These are phyloP conservation scores for Fistularia commersonii DNA, from an alignment of 2,797 vertebrate genomes.

Conservation along the genomic window DNA sequence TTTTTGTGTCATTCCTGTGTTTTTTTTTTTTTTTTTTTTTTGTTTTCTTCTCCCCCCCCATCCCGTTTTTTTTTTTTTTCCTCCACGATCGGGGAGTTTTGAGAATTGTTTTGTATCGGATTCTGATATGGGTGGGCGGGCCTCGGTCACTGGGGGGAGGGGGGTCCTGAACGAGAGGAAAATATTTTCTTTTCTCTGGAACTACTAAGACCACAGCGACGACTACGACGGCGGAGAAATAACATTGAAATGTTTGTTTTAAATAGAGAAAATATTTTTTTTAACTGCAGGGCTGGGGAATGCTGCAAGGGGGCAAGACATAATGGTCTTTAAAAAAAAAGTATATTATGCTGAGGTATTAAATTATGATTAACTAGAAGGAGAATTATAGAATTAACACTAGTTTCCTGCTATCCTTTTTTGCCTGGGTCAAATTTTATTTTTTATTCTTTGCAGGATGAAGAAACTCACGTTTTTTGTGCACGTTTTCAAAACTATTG, in stretches of 20 bases:
- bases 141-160: conserved; percentile 52
- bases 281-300: conserved; percentile 78
- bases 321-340: conserved; percentile 73
- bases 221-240: conserved; percentile 45
- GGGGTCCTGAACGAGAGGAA: conserved; percentile 60
- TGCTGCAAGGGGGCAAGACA: conserved; percentile 72
- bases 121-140: conserved; percentile 64
- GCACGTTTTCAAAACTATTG: conserved; percentile 84
- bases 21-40: conserved; percentile 69
- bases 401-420: conserved; percentile 80
- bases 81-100: no score
- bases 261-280: conserved; percentile 85
- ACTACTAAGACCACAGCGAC: conserved; percentile 74
- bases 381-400: conserved; percentile 81
- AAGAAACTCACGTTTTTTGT: conserved; percentile 83
- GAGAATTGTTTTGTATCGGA: conserved; percentile 64
- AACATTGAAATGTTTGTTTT: conserved; percentile 82
- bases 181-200: conserved; percentile 75
- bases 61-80: no score
- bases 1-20: conserved; percentile 77
- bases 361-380: conserved; percentile 79
- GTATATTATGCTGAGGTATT: conserved; percentile 78
- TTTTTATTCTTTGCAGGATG: conserved; percentile 83
- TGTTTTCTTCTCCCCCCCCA: no score
- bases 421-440: conserved; percentile 83